Percentiles rank a stretch among this genome's conserved stretches.
Conservation (phyloP, 2,888 invertebrate genomes). For the Myathropa florea region DNA sequence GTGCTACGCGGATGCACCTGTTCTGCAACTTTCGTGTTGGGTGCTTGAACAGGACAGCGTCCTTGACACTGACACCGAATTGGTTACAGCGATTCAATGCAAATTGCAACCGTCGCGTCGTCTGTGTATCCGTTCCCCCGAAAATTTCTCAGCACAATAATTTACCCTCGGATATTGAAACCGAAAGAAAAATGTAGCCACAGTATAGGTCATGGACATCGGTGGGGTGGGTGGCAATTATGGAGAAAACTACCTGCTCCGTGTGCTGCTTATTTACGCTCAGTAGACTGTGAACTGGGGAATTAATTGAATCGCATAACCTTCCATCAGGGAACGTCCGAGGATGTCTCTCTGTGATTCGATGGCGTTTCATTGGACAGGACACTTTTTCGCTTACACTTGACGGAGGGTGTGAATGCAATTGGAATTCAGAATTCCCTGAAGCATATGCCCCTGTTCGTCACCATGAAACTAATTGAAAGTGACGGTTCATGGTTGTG, state of each 20-base stretch:
- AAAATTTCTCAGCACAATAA: not conserved
- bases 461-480: too few relatives aligned
- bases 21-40: not conserved
- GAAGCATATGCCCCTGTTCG: too few relatives aligned
- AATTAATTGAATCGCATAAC: not conserved
- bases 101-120: too few relatives aligned
- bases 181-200: not conserved
- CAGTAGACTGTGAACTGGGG: not conserved
- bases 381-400: not conserved
- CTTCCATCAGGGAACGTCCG: not conserved
- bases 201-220: not conserved
- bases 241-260: not conserved
- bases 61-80: not conserved
- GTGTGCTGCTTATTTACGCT: not conserved
- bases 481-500: too few relatives aligned
- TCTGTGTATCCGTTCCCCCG: not conserved
- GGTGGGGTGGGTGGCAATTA: not conserved
- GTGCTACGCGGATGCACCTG: not conserved
- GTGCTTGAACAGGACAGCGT: not conserved
- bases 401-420: too few relatives aligned
- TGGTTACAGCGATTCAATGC: not conserved
- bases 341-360: not conserved
- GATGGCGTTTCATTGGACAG: not conserved
- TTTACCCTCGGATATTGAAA: not conserved
- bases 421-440: too few relatives aligned